Evolutionary conservation across 2,113 vertebrate species (phyloP), one percentile per base, ranked within the genome.

Genomic region (Oxyura jamaicensis): DNA sequence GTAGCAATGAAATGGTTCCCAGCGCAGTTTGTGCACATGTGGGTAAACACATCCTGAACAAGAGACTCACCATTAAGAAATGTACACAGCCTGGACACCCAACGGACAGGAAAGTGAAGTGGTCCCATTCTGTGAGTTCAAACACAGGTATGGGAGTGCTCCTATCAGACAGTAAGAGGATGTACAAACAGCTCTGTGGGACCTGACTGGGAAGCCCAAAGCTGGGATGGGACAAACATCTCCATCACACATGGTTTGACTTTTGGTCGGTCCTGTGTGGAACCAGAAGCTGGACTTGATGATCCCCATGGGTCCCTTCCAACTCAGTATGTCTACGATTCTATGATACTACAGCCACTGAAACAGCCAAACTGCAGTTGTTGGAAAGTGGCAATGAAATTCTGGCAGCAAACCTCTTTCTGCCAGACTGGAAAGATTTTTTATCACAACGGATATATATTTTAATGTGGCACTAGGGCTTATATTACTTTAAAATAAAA

Each of bases 1-100:
- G 41, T 23, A 25, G 55, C 5, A 56, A 46, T 5, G 3, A 66
- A 36, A 62, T 8, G 31, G 12, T 36, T 85, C 31, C 63, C 48
- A 60, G 0, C 14, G 76, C 77, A 11, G 20, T 26, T 52, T 1
- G 0, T 72, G 82, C 26, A 56, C 52, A 31, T 1, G 0, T 12
- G 21, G 42, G 42, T 52, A 89, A 84, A 65, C 26, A 50, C 14
- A 44, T 15, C 31, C 41, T 73, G 22, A 60, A 52, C 28, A 55
- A 25, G 31, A 62, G 29, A 76, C 18, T 6, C 53, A 18, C 28
- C 62, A 2, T 58, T 8, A 74, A n/a, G 39, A 41, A 12, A 44
- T 39, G 12, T 2, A 21, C 14, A 42, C n/a, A 36, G 35, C 23
- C 71, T 74, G 44, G 86, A 52, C 17, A 66, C 22, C 59, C 42